Percentiles rank a stretch among this genome's conserved stretches.
These are phyloP conservation scores for Teinopalpus imperialis DNA, from an alignment of 2,888 invertebrate species.

Conservation along the genomic window DNA sequence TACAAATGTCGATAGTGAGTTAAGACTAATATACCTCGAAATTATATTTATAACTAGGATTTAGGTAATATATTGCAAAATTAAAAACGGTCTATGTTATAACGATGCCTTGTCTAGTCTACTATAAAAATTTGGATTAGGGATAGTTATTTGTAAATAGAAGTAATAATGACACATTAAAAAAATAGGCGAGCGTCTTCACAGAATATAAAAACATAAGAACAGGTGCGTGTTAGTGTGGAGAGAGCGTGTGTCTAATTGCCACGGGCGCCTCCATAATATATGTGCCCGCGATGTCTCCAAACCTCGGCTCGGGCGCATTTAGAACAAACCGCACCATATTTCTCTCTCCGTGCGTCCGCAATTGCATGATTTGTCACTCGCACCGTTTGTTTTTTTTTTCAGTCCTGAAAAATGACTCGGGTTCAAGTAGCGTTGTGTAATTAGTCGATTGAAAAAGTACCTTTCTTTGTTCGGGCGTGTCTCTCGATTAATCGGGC, in stretches of 20 bases:
- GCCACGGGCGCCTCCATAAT: slow-evolving; percentile 54
- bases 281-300: slow-evolving; percentile 48
- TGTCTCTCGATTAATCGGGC: slow-evolving; percentile 49
- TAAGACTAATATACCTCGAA: neutral
- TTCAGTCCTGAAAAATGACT: slow-evolving; percentile 66
- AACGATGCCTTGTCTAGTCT: too few species aligned
- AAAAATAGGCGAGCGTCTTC: too few species aligned
- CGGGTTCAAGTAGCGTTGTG: slow-evolving; percentile 57
- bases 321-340: slow-evolving; percentile 76
- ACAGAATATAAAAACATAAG: slow-evolving; percentile 12
- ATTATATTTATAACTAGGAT: slow-evolving; percentile 13
- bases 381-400: slow-evolving; percentile 55
- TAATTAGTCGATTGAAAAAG: slow-evolving; percentile 75
- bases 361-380: slow-evolving; percentile 81
- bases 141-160: too few species aligned
- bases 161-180: too few species aligned
- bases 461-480: slow-evolving; percentile 60
- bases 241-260: slow-evolving; percentile 50
- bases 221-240: slow-evolving; percentile 24
- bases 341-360: slow-evolving; percentile 76
- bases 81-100: too few species aligned
- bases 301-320: slow-evolving; percentile 57
- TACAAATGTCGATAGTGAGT: too few species aligned
- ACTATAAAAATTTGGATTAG: too few species aligned
- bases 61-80: too few species aligned